phyloP scores from a whole-genome alignment of 2,888 invertebrate genomes.

The Xylocampa areola region DNA sequence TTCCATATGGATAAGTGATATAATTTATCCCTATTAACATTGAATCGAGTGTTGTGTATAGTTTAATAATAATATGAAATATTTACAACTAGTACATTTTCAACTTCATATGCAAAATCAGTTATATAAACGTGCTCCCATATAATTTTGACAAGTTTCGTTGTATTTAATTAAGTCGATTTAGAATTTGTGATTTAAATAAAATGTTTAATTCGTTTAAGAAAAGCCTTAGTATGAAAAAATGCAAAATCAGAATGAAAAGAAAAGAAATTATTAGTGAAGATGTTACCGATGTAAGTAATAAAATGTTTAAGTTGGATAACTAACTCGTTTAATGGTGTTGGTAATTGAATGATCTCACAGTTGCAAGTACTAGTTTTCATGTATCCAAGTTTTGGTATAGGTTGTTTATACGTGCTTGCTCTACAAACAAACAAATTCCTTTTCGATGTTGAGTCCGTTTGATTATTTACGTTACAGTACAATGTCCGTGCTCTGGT shows the following conservation, averaged over 20 bases:
- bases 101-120: constrained; percentile 9
- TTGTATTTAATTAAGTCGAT: background rate
- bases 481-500: constrained; percentile 75
- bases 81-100: constrained; percentile 25
- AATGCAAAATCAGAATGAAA: constrained; percentile 60
- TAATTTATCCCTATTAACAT: constrained; percentile 37
- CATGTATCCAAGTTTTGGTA: constrained; percentile 57
- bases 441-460: constrained; percentile 71
- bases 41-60: constrained; percentile 27
- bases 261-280: constrained; percentile 43
- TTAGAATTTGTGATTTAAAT: background rate
- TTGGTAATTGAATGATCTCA: constrained; percentile 49
- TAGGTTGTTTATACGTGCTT: constrained; percentile 62
- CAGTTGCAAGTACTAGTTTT: constrained; percentile 50
- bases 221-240: constrained; percentile 73
- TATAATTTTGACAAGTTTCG: constrained; percentile 11
- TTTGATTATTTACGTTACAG: constrained; percentile 79
- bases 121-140: constrained; percentile 31
- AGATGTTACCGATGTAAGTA: constrained; percentile 64
- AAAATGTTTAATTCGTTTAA: constrained; percentile 70
- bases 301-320: constrained; percentile 30
- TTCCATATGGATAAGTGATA: constrained; percentile 29
- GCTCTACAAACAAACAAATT: constrained; percentile 81
- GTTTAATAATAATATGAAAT: constrained; percentile 26
- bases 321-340: constrained; percentile 21